Percentiles rank a stretch among this genome's conserved stretches.
Conservation (phyloP, 2,797 vertebrate species). For the Phalloptychus januarius region DNA sequence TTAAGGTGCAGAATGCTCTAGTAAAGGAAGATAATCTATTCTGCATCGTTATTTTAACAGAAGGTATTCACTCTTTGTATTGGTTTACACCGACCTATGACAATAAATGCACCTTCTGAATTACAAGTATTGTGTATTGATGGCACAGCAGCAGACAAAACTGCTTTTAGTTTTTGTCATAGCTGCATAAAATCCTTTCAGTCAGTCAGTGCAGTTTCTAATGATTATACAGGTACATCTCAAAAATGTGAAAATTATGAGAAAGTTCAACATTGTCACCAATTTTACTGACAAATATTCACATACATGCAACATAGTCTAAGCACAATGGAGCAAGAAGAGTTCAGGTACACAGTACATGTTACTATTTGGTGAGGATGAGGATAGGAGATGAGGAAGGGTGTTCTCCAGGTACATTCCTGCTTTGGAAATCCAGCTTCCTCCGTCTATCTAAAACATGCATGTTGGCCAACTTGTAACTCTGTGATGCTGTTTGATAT, state of each 20-base stretch:
- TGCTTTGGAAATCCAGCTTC: neutral
- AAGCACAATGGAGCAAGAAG: neutral
- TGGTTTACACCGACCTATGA: neutral
- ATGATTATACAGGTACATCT: too few relatives aligned
- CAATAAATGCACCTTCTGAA: neutral
- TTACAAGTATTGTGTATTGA: neutral
- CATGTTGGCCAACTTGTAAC: neutral
- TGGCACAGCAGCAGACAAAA: neutral
- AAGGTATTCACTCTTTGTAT: neutral
- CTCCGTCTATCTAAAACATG: neutral
- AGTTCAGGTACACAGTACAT: neutral
- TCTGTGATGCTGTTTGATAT: neutral
- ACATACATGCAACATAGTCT: neutral
- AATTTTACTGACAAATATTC: neutral
- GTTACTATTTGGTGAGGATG: neutral
- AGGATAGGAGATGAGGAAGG: too few relatives aligned
- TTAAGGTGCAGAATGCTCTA: neutral
- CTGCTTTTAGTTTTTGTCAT: neutral
- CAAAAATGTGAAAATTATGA: too few relatives aligned
- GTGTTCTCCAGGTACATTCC: neutral
- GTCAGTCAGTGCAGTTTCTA: too few relatives aligned
- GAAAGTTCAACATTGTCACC: slow-evolving; percentile 1
- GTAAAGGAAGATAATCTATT: neutral
- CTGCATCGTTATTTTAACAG: neutral
- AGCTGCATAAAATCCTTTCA: neutral